Base-by-base conservation (phyloP, 2,888 invertebrate species). In the Catocala sponsa region DNA sequence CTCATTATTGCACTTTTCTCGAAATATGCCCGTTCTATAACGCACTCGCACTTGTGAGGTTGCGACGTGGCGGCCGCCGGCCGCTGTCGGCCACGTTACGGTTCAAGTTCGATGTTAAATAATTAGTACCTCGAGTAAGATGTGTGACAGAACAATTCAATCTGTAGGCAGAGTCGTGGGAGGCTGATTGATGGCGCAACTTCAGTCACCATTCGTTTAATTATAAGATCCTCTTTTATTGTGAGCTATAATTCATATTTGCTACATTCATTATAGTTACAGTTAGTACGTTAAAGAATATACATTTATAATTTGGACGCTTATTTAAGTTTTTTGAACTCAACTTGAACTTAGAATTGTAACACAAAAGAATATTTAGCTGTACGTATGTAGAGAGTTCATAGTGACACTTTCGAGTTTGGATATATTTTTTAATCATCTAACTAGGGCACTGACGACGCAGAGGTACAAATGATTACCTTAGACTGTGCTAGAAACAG, bases 1-100 rank as follows among this genome's bases (percentile, higher is more conserved):
- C 89, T 85, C 87, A 83, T 88, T 90, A 87, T 83, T 85, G 82
- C 83, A 85, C 73, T 75, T 83, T 79, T 78, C 79, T 74, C 72
- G 63, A 72, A 72, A 67, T 72, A 52, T 44, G 44, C 7, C 44
- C 60, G 65, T 69, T 63, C 65, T 63, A 61, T 56, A 47, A 50
- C 32, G 41, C 54, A 61, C 47, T 55, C 41, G 47, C 35, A 38
- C 35, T 38, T 6, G 9, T 15, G 32, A 48, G 12, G 33, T 52
- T 48, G 35, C 50, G 47, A 68, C 63, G 62, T 62, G 56, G 64
- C 51, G 32, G 38, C 46, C 32, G 38, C 32, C 49, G 32, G 38
- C 44, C 32, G 38, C 32, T 52, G 59, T 56, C 54, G 49, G 51
- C 50, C 46, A 50, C 44, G 57, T 43, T 63, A 61, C 52, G 49